Base-by-base conservation (phyloP, 2,888 invertebrate genomes). In the Enchytraeus crypticus region DNA sequence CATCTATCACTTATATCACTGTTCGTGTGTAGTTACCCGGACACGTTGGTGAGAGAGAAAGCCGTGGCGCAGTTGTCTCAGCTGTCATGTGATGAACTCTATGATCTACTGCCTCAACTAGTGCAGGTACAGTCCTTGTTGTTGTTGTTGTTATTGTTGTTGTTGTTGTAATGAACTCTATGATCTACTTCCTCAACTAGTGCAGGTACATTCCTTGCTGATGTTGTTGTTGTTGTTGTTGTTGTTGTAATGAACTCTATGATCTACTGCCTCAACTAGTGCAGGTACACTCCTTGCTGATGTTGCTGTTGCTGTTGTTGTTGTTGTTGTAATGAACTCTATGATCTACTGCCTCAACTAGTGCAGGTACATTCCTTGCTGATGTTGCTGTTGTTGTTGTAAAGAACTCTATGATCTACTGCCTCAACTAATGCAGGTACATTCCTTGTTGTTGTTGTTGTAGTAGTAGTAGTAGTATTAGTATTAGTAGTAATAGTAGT, bases 1-100 rank as follows among this genome's bases (percentile, higher is more conserved):
- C n/a, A n/a, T n/a, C n/a, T n/a, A n/a, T n/a, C n/a, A n/a, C n/a
- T n/a, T n/a, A n/a, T n/a, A n/a, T n/a, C n/a, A n/a, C n/a, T n/a
- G n/a, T n/a, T n/a, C n/a, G n/a, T n/a, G n/a, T n/a, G n/a, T 74
- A 91, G 92, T 75, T 97, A 92, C 80, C 92, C 96, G 0, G 96
- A 98, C 78, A 84, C 86, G 64, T 87, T 86, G 74, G 91, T 97
- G 0, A 85, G 98, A 29, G 84, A 85, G 71, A 84, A 86, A 70
- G 96, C 96, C 1, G 87, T 95, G 0, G 82, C 84, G 53, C 88
- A 92, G 84, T 85, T 97, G 64, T 83, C 85, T 51, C 83, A 84
- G 18, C 84, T 93, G 77, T 85, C 87, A 1, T 88, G 88, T 71
- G 95, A 95, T 77, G 91, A 92, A 72, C 80, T 98, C 47, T 87